Percentiles rank a stretch among this genome's conserved stretches.
These are phyloP conservation scores for Morbakka virulenta DNA, from an alignment of 30 jellyfish, hydroid and myxozoan species.

Conservation along the genomic window DNA sequence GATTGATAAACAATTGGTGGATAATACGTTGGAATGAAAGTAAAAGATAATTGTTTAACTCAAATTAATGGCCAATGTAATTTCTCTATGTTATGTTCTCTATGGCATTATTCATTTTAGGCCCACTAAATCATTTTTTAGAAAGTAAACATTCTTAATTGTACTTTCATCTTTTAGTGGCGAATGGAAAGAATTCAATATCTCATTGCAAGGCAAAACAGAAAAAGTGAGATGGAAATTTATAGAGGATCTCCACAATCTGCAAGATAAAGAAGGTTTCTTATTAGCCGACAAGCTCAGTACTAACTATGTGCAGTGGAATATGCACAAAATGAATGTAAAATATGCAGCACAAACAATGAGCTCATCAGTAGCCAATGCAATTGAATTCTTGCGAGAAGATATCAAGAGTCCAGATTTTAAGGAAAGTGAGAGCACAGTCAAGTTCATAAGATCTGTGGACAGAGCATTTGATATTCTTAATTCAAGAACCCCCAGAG, in stretches of 20 bases:
- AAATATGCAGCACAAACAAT: slow-evolving; percentile 25
- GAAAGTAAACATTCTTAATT: not conserved
- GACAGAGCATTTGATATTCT: slow-evolving; percentile 29
- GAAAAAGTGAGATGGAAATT: too few species aligned
- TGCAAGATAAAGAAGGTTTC: too few species aligned
- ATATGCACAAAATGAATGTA: slow-evolving; percentile 39
- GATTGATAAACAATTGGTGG: too few species aligned
- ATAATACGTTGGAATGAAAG: too few species aligned
- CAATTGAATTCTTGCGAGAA: slow-evolving; percentile 5
- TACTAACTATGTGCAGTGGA: slow-evolving; percentile 35
- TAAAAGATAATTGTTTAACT: not conserved
- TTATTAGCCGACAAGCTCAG: too few species aligned
- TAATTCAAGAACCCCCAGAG: slow-evolving; percentile 35
- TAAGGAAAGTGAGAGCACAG: slow-evolving; percentile 24
- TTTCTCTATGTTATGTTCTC: too few species aligned
- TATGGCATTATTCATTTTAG: too few species aligned
- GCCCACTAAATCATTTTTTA: too few species aligned
- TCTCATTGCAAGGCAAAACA: not conserved
- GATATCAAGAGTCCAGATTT: slow-evolving; percentile 18
- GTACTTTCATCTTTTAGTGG: not conserved
- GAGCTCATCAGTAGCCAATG: slow-evolving; percentile 31
- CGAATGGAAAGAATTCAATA: slow-evolving; percentile 7
- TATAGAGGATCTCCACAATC: too few species aligned
- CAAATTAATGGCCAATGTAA: not conserved
- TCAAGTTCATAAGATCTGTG: slow-evolving; percentile 2